Conservation (phyloP, 2,888 invertebrate genomes). For the Drosophila stalkeri region DNA sequence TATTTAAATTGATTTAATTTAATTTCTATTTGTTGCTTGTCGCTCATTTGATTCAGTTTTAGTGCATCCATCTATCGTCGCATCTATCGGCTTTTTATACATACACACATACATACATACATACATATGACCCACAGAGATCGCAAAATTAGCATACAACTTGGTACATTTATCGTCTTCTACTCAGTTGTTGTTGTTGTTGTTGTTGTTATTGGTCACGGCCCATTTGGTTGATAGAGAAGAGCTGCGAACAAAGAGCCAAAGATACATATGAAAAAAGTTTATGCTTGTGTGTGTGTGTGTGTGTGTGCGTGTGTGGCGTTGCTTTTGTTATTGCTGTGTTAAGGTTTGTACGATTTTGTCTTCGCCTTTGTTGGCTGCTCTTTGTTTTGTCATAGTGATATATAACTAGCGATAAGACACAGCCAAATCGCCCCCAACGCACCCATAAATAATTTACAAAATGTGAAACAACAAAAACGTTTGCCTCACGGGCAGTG, state of each 20-base stretch:
- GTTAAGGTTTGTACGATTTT: conserved; percentile 66
- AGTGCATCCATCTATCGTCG: conserved; percentile 23
- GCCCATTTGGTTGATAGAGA: conserved; percentile 53
- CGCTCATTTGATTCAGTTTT: conserved; percentile 35
- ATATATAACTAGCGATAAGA: conserved; percentile 59
- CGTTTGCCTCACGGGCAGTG: conserved; percentile 4
- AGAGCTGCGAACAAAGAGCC: conserved; percentile 24
- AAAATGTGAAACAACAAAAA: conserved; percentile 23
- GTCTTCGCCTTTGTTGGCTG: conserved; percentile 56
- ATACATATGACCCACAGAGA: conserved; percentile 25
- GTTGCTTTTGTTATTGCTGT: conserved; percentile 43
- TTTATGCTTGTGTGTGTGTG: conserved; percentile 5
- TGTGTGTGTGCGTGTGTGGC: conserved; percentile 13
- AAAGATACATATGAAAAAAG: conserved; percentile 18
- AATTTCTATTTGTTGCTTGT: conserved; percentile 54
- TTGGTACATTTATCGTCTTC: conserved; percentile 43
- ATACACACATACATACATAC: background rate
- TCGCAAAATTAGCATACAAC: conserved; percentile 62
- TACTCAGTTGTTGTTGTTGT: background rate
- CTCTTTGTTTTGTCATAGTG: conserved; percentile 62
- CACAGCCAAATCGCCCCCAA: conserved; percentile 43
- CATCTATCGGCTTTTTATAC: conserved; percentile 20
- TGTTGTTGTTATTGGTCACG: conserved; percentile 43
- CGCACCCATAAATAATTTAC: conserved; percentile 51
- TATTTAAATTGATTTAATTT: conserved; percentile 73